Evolutionary conservation across 2,888 invertebrate genomes (phyloP).

Genomic region (Allolobophora icterica): DNA sequence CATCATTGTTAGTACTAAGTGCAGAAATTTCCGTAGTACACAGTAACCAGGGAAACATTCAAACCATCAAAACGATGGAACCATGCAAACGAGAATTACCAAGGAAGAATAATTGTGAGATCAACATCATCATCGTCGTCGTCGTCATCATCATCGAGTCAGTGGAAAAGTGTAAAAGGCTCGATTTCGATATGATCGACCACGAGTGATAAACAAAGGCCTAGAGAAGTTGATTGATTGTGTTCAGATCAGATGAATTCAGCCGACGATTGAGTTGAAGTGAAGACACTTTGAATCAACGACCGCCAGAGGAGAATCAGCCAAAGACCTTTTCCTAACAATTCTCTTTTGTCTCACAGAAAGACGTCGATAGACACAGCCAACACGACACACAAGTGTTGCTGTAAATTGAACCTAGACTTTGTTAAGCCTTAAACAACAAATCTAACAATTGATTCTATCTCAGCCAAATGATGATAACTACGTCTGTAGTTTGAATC

Average conservation of each 20-base stretch:
- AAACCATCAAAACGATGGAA: not conserved
- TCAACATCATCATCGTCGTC: constrained; percentile 6
- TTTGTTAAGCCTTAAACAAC: constrained; percentile 17
- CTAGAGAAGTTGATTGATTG: too few species aligned
- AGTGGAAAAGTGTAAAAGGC: not conserved
- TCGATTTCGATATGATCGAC: not conserved
- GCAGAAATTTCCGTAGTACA: not conserved
- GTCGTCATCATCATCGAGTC: not conserved
- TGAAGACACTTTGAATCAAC: too few species aligned
- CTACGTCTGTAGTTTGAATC: not conserved
- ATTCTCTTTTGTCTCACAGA: not conserved
- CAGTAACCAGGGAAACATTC: not conserved
- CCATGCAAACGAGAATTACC: not conserved
- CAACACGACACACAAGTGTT: not conserved
- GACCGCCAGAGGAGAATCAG: not conserved
- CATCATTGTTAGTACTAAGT: not conserved
- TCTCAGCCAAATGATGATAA: not conserved
- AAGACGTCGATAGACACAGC: not conserved
- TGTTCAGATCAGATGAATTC: not conserved
- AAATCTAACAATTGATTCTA: constrained; percentile 3
- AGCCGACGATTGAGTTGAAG: too few species aligned
- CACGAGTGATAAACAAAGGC: not conserved
- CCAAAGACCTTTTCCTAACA: not conserved
- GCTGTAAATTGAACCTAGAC: not conserved
- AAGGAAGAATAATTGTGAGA: not conserved